Evolutionary conservation across 2,113 vertebrate species (phyloP), one percentile per base, ranked within the genome.

Genomic region (Nothocercus julius): DNA sequence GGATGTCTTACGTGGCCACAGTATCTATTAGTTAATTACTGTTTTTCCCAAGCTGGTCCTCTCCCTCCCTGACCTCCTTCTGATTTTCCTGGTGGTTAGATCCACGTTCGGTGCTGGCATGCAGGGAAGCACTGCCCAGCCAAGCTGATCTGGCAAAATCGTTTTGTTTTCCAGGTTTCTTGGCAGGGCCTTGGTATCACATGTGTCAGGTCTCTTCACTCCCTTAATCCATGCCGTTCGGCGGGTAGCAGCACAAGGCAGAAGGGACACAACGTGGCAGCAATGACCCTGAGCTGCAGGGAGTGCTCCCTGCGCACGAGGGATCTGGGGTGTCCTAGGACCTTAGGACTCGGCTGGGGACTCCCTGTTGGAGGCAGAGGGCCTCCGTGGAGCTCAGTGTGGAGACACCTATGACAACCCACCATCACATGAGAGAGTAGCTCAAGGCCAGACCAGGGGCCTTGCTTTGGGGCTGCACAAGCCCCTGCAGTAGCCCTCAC

Each of bases 161-260:
- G 11, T 72, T 90, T 64, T 58, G 38, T 85, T 92, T 69, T 58
- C 86, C 56, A 53, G 89, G 62, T 90, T 94, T 95, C 83, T 64
- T 94, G 94, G 92, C 92, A 92, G 69, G 53, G 54, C 24, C 13
- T 47, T 27, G 28, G 1, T 36, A 56, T 93, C 89, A 84, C 34
- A 53, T 92, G 74, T 32, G n/a, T 5, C 32, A 72, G 64, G 88
- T 78, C 88, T 64, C 92, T 78, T 90, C 0, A 1, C 62, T 78
- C 38, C 53, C 40, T 44, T 94, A 92, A 86, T 96, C 83, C 0
- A 0, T 73, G 80, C 77, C 73, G 79, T 79, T 83, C 64, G 69
- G 53, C 85, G 70, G 11, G 61, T 34, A 67, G 11, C 32, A 88
- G 82, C 8, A 0, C 76, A 59, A 67, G n/a, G 56, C 68, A 86